These are phyloP conservation scores for Halocynthia aurantium DNA, from an alignment of 23 tunicate species.

Conservation along the genomic window DNA sequence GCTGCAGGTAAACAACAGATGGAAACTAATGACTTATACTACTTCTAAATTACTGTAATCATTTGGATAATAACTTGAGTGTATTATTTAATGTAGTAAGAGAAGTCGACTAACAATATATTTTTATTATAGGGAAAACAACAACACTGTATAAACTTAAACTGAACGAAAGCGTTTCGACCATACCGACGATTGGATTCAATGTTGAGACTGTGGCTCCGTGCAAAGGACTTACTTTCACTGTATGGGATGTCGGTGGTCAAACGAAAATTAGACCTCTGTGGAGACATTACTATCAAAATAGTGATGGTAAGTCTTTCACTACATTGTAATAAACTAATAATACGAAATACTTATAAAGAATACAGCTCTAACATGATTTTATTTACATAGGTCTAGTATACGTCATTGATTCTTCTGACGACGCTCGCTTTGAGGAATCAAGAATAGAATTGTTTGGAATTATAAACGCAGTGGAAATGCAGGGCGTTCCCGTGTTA, in stretches of 20 bases:
- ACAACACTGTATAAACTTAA: slow-evolving; percentile 50
- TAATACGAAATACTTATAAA: neutral
- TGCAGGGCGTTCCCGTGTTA: slow-evolving; percentile 37
- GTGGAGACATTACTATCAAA: slow-evolving; percentile 89
- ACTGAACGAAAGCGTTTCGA: slow-evolving; percentile 34
- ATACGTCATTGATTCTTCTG: slow-evolving; percentile 62
- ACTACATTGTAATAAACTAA: neutral
- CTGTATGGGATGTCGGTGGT: slow-evolving; percentile 95
- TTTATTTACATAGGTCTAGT: slow-evolving; percentile 39
- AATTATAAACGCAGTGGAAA: slow-evolving; percentile 21
- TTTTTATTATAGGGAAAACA: slow-evolving; percentile 51
- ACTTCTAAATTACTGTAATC: too few species aligned
- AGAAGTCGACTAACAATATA: too few species aligned
- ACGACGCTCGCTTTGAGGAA: slow-evolving; percentile 35
- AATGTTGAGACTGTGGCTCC: slow-evolving; percentile 71
- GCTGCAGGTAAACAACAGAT: slow-evolving; percentile 30
- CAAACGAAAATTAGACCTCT: slow-evolving; percentile 66
- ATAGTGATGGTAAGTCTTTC: slow-evolving; percentile 55
- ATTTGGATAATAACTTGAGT: too few species aligned
- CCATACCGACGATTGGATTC: slow-evolving; percentile 73
- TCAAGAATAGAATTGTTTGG: slow-evolving; percentile 47
- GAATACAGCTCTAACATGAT: neutral
- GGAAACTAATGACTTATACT: too few species aligned
- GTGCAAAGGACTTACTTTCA: slow-evolving; percentile 68
- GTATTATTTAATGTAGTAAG: too few species aligned